Conservation (phyloP, 1,140 invertebrate species). For the Sycophila sp. region DNA sequence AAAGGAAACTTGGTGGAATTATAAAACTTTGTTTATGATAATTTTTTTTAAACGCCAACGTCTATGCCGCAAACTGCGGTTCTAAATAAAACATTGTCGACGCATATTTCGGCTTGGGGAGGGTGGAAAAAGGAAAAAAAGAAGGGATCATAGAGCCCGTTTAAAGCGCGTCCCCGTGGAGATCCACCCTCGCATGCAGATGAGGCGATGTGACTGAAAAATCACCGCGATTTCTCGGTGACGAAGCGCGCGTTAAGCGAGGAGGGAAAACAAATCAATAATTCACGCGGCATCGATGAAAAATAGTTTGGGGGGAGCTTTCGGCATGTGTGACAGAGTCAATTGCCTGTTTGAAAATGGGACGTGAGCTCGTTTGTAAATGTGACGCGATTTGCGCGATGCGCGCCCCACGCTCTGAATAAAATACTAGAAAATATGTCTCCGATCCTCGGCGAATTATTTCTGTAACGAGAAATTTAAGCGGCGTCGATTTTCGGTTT, state of each 20-base stretch:
- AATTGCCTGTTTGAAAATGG: neutral
- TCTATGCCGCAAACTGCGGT: too few species aligned
- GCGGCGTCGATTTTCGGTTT: too few species aligned
- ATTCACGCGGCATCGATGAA: slow-evolving; percentile 29
- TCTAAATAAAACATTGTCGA: too few species aligned
- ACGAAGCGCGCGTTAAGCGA: neutral
- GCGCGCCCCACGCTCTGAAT: neutral
- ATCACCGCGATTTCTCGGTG: slow-evolving; percentile 23
- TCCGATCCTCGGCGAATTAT: too few species aligned
- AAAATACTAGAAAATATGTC: neutral
- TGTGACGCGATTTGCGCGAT: too few species aligned
- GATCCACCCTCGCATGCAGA: slow-evolving; percentile 21
- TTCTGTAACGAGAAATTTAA: too few species aligned
- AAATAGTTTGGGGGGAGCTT: neutral
- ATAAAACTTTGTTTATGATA: too few species aligned
- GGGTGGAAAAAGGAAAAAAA: slow-evolving; percentile 1
- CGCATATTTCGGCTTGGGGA: neutral
- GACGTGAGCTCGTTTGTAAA: slow-evolving; percentile 9
- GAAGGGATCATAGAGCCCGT: neutral
- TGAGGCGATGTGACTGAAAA: slow-evolving; percentile 32
- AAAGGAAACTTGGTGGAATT: too few species aligned
- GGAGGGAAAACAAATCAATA: slow-evolving; percentile 27
- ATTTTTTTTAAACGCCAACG: too few species aligned
- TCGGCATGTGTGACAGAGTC: neutral
- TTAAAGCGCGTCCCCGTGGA: slow-evolving; percentile 28